A percentile compares a stretch with the other conserved stretches of the same genome.
phyloP scores from a whole-genome alignment of 2,888 invertebrate species.

The Latrodectus hesperus region DNA sequence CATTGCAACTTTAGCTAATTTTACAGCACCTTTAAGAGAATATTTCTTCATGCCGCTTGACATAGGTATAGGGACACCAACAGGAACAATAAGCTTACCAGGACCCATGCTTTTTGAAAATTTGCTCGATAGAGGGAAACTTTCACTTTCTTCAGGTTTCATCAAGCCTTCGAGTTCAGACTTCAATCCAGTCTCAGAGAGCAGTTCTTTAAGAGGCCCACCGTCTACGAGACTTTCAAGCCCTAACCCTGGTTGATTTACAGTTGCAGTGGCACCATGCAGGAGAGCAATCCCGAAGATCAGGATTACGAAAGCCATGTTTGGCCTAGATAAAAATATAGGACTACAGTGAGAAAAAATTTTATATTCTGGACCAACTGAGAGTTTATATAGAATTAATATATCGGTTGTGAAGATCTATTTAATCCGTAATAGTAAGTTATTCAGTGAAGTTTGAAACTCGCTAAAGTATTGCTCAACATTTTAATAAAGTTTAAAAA shows the following conservation, averaged over 20 bases:
- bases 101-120: too few species aligned
- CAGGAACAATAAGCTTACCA: too few species aligned
- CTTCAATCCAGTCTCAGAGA: neutral
- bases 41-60: neutral
- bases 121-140: neutral
- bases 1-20: slow-evolving; percentile 14
- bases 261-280: neutral
- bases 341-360: neutral
- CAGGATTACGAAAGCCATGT: neutral
- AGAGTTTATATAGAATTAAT: too few species aligned
- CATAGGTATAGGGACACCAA: neutral
- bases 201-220: neutral
- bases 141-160: neutral
- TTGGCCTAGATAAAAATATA: neutral
- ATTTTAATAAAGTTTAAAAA: too few species aligned
- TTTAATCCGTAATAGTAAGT: too few species aligned
- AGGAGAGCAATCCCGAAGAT: neutral
- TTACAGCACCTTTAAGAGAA: neutral
- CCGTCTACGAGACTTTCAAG: neutral
- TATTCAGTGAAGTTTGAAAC: too few species aligned
- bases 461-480: too few species aligned
- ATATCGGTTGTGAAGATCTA: too few species aligned
- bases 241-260: neutral
- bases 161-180: neutral
- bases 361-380: neutral